Evolutionary conservation across 2,888 invertebrate genomes (phyloP).

Genomic region (Mayetiola destructor): DNA sequence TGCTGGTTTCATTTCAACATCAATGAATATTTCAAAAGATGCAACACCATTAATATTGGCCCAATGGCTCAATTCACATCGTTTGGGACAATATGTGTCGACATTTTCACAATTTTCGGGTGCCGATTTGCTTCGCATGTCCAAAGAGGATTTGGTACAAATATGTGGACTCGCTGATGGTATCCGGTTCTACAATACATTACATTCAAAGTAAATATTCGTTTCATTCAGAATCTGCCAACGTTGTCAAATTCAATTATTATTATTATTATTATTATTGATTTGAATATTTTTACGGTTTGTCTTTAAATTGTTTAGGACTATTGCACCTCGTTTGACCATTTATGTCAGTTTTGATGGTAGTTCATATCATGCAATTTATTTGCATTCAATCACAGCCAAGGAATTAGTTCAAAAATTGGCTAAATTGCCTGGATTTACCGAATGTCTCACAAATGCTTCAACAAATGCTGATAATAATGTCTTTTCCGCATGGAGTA

Average conservation of each 20-base stretch:
- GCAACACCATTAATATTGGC: conserved; percentile 57
- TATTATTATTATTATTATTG: background rate
- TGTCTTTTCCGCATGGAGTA: conserved; percentile 21
- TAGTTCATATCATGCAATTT: conserved; percentile 63
- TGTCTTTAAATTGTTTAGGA: conserved; percentile 32
- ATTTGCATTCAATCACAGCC: conserved; percentile 52
- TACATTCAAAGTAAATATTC: conserved; percentile 62
- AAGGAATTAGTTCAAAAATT: conserved; percentile 53
- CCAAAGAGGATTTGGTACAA: conserved; percentile 82
- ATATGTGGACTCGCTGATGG: conserved; percentile 91
- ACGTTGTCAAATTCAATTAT: too few species aligned
- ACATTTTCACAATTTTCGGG: conserved; percentile 79
- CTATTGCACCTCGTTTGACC: conserved; percentile 61
- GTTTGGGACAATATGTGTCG: conserved; percentile 59
- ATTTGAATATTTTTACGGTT: background rate
- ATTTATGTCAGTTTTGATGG: conserved; percentile 65
- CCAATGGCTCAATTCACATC: conserved; percentile 63
- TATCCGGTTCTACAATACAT: conserved; percentile 78
- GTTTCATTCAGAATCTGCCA: background rate
- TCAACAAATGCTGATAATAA: conserved; percentile 18
- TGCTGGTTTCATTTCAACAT: conserved; percentile 3
- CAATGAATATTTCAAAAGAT: conserved; percentile 45
- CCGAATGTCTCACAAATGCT: conserved; percentile 22
- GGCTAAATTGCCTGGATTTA: conserved; percentile 41
- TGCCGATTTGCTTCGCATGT: conserved; percentile 70